These are phyloP conservation scores for Halcyon chelicuti DNA, from an alignment of 2,797 vertebrate genomes.

Conservation along the genomic window DNA sequence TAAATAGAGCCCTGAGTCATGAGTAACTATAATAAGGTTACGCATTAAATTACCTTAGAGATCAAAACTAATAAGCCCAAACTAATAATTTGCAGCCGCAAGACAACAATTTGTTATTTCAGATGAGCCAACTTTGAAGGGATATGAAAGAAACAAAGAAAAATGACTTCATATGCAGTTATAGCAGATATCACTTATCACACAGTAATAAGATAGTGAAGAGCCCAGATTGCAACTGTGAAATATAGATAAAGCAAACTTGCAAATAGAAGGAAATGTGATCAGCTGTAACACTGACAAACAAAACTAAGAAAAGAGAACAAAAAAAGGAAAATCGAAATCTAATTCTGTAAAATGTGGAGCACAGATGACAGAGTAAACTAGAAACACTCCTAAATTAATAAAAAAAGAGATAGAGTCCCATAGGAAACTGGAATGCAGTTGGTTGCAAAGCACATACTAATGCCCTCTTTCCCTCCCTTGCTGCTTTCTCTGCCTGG, in stretches of 20 bases:
- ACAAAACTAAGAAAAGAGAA: not conserved
- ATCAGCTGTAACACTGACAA: not conserved
- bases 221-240: slow-evolving; percentile 21
- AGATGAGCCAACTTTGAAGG: slow-evolving; percentile 52
- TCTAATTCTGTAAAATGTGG: not conserved
- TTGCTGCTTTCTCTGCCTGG: slow-evolving; percentile 1
- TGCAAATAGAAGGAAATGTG: slow-evolving; percentile 24
- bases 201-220: slow-evolving; percentile 7
- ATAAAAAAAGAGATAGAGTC: not conserved
- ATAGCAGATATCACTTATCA: slow-evolving; percentile 31
- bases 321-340: not conserved
- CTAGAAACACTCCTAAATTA: slow-evolving; percentile 22
- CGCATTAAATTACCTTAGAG: slow-evolving; percentile 72
- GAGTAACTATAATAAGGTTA: slow-evolving; percentile 71
- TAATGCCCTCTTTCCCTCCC: not conserved
- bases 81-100: slow-evolving; percentile 62
- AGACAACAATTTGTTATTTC: slow-evolving; percentile 67
- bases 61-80: slow-evolving; percentile 72
- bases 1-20: slow-evolving; percentile 59
- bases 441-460: not conserved
- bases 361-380: not conserved
- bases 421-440: slow-evolving; percentile 23
- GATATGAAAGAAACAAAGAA: not conserved
- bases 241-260: slow-evolving; percentile 14
- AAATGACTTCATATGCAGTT: slow-evolving; percentile 50